phyloP scores from a whole-genome alignment of 2,797 vertebrate species.

The Helarctos malayanus region DNA sequence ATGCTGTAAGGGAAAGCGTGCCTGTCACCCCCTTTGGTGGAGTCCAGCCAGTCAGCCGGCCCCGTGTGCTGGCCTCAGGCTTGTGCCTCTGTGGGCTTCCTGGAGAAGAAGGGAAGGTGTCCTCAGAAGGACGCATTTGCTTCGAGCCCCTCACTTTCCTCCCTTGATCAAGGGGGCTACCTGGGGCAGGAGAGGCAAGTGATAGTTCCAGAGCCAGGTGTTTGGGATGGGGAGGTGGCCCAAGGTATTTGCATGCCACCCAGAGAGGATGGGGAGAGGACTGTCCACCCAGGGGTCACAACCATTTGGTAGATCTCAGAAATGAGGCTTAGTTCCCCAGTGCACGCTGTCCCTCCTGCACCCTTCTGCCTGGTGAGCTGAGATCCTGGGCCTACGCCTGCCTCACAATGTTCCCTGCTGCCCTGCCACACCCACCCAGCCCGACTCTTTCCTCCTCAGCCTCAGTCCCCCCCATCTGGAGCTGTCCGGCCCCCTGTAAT shows the following conservation, averaged over 20 bases:
- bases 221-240: accelerated
- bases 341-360: background rate
- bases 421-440: background rate
- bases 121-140: background rate
- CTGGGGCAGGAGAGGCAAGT: background rate
- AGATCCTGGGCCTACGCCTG: background rate
- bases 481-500: accelerated
- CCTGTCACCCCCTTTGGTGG: accelerated
- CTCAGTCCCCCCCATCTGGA: background rate
- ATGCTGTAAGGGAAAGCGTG: accelerated
- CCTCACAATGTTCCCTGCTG: accelerated
- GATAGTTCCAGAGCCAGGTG: background rate
- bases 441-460: background rate
- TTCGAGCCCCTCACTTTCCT: background rate
- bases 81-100: background rate
- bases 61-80: background rate
- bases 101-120: accelerated
- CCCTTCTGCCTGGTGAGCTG: accelerated
- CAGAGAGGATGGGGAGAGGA: background rate
- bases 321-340: background rate
- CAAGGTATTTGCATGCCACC: accelerated
- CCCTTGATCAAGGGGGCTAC: background rate
- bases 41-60: accelerated
- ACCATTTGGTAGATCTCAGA: accelerated
- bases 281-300: background rate